phyloP scores from a whole-genome alignment of 2,888 invertebrate species.

The Hipparchia semele region DNA sequence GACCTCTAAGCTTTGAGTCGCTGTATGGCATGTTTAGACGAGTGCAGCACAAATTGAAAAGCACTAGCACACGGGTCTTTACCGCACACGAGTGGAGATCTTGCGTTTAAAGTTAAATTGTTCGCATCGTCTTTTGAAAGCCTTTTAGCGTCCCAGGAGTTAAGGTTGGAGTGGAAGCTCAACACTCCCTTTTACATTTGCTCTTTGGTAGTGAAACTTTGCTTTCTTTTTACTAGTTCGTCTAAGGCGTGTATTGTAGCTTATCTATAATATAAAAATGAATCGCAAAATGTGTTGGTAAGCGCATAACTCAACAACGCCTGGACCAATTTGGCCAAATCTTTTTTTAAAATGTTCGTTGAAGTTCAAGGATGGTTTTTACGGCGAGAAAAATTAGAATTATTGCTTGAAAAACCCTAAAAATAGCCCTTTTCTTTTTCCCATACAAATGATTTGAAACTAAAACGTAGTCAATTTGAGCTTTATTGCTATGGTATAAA shows the following conservation, averaged over 20 bases:
- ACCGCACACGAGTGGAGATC: slow-evolving; percentile 24
- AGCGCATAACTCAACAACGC: too few relatives aligned
- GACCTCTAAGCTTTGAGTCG: slow-evolving; percentile 2
- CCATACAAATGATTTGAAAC: too few relatives aligned
- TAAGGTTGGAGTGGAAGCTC: slow-evolving; percentile 30
- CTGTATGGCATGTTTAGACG: slow-evolving; percentile 4
- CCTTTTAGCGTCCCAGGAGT: slow-evolving; percentile 34
- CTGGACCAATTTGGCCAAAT: too few relatives aligned
- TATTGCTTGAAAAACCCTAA: too few relatives aligned
- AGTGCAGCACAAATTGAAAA: slow-evolving; percentile 18
- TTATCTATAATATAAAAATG: too few relatives aligned
- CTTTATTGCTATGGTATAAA: too few relatives aligned
- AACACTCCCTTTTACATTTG: slow-evolving; percentile 35
- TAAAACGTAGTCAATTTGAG: too few relatives aligned
- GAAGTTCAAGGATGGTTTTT: too few relatives aligned
- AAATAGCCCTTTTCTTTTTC: too few relatives aligned
- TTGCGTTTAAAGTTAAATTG: slow-evolving; percentile 36
- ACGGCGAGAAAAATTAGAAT: too few relatives aligned
- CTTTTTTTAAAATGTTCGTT: too few relatives aligned
- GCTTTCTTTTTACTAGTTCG: slow-evolving; percentile 26
- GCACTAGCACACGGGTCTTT: slow-evolving; percentile 13
- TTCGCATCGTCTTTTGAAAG: slow-evolving; percentile 38
- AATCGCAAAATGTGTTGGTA: too few relatives aligned
- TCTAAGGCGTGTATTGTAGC: background rate
- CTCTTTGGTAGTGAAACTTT: slow-evolving; percentile 30